phyloP scores from a whole-genome alignment of 2,113 vertebrate genomes.

The Pithys albifrons region DNA sequence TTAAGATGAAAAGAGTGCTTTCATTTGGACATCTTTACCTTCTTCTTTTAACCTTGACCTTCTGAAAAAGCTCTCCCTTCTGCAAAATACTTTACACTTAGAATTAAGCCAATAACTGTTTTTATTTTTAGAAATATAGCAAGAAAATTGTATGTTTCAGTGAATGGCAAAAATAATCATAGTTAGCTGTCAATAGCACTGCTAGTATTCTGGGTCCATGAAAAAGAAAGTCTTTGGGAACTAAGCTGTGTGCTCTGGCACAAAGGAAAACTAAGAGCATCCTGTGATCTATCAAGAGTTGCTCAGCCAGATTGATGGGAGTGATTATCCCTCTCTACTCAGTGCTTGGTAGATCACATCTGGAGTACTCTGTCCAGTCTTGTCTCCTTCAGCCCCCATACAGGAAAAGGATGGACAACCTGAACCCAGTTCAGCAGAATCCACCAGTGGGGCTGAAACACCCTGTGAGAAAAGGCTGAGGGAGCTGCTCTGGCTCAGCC shows the following conservation, averaged over 20 bases:
- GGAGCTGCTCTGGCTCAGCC: neutral
- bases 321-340: neutral
- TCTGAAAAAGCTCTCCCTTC: neutral
- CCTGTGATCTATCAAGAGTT: neutral
- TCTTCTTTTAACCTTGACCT: neutral
- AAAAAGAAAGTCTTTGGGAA: neutral
- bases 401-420: neutral
- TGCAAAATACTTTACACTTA: neutral
- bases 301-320: neutral
- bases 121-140: neutral
- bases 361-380: neutral
- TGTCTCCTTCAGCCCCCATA: neutral
- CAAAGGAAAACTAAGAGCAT: neutral
- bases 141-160: neutral
- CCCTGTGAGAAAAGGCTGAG: neutral
- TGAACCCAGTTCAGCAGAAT: neutral
- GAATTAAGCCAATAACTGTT: neutral
- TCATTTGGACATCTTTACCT: neutral
- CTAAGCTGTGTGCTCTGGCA: neutral
- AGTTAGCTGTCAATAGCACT: neutral
- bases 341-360: neutral
- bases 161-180: neutral
- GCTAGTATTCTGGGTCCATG: neutral
- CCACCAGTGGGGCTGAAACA: neutral
- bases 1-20: neutral